These are phyloP conservation scores for Setophaga petechia DNA, from an alignment of 2,113 vertebrate species.

Conservation along the genomic window DNA sequence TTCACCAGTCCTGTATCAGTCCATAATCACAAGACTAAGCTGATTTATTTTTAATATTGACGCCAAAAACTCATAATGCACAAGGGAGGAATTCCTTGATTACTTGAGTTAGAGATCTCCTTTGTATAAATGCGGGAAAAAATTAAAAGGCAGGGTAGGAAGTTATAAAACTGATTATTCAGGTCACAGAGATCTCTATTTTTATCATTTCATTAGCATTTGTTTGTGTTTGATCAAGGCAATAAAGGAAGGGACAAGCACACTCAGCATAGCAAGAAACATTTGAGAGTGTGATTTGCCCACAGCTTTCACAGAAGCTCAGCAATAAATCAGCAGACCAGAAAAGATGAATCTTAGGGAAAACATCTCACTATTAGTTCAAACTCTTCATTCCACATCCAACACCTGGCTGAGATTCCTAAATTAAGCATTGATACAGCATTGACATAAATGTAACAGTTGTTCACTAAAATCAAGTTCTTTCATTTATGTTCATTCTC, in stretches of 20 bases:
- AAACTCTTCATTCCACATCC: background rate
- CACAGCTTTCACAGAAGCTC: background rate
- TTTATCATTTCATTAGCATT: constrained; percentile 1
- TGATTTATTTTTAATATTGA: background rate
- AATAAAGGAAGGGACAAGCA: background rate
- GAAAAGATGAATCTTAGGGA: background rate
- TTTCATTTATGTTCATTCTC: constrained; percentile 74
- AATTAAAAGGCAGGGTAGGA: background rate
- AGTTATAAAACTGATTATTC: background rate
- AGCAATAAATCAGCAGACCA: background rate
- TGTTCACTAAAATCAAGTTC: constrained; percentile 28
- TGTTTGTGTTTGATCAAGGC: background rate
- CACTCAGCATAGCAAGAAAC: background rate
- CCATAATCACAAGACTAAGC: background rate
- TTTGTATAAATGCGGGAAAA: background rate
- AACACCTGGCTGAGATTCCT: background rate
- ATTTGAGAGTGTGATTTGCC: background rate
- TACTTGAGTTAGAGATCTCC: background rate
- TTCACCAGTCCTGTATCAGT: background rate
- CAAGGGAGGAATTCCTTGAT: background rate
- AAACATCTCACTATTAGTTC: background rate
- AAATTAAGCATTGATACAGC: background rate
- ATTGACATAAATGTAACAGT: background rate
- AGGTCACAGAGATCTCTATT: background rate
- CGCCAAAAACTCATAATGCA: background rate